Evolutionary conservation across 1,140 invertebrate species (phyloP).

Genomic region (Cherax quadricarinatus): DNA sequence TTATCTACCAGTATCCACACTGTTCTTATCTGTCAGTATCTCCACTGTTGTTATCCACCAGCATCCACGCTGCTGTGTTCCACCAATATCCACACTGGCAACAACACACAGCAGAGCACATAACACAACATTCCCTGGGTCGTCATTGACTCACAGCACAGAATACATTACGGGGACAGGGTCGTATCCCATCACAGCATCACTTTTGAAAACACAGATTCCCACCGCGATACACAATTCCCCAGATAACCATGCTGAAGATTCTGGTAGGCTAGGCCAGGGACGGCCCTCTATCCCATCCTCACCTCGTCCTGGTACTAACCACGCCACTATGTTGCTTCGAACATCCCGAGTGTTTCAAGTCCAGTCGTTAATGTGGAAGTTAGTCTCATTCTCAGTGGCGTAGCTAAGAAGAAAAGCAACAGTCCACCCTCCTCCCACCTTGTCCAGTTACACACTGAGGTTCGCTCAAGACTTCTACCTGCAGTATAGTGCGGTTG

Average conservation of each 20-base stretch:
- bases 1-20: neutral
- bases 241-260: no score
- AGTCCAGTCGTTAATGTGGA: neutral
- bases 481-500: neutral
- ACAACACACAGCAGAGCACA: neutral
- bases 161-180: no score
- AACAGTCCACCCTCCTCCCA: neutral
- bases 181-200: no score
- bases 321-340: neutral
- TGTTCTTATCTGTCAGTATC: no score
- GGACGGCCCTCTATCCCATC: neutral
- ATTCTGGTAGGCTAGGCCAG: no score
- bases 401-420: neutral
- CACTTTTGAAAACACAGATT: no score
- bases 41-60: neutral
- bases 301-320: neutral
- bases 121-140: neutral
- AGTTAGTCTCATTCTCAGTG: neutral
- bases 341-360: neutral
- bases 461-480: neutral
- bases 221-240: no score
- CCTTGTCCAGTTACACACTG: neutral
- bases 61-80: neutral
- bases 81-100: neutral
- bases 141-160: no score